Percentiles rank a stretch among this genome's conserved stretches.
Conservation (phyloP, 2,113 vertebrate genomes). For the Caranx melampygus region DNA sequence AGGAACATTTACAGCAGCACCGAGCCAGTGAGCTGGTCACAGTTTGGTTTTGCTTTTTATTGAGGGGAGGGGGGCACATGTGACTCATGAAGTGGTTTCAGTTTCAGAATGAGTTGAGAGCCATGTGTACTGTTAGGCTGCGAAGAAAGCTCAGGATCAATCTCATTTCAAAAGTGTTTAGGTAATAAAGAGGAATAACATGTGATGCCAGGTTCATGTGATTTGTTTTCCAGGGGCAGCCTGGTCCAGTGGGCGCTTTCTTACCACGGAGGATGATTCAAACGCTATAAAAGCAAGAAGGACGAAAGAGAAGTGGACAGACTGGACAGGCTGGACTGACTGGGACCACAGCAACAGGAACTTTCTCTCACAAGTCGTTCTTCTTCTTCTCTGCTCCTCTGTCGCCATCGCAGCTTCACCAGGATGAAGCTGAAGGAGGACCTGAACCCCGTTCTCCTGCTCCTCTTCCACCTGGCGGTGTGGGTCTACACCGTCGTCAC, state of each 20-base stretch:
- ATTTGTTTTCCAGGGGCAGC: conserved; percentile 24
- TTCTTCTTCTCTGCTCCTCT: conserved; percentile 14
- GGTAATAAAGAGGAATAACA: not conserved
- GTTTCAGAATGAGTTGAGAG: conserved; percentile 30
- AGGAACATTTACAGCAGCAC: conserved; percentile 12
- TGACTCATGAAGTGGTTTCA: conserved; percentile 15
- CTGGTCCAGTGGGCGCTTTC: not conserved
- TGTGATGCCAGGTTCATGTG: not conserved
- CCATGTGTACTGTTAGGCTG: not conserved
- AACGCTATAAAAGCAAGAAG: not conserved
- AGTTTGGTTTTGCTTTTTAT: conserved; percentile 1
- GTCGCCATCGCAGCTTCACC: not conserved
- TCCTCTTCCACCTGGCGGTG: conserved; percentile 88
- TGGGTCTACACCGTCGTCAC: conserved; percentile 88
- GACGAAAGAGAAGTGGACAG: not conserved
- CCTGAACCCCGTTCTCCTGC: conserved; percentile 89
- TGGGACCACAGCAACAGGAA: not conserved
- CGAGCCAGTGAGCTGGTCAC: not conserved
- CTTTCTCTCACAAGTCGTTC: not conserved
- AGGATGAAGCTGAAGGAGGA: conserved; percentile 92
- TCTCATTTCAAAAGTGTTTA: conserved; percentile 3
- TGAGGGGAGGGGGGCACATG: not conserved
- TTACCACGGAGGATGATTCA: not conserved
- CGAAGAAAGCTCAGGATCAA: not conserved
- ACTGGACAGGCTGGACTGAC: not conserved